A percentile compares a stretch with the other conserved stretches of the same genome.
These are phyloP conservation scores for Bradypus variegatus DNA, from an alignment of 2,797 vertebrate genomes.

Conservation along the genomic window DNA sequence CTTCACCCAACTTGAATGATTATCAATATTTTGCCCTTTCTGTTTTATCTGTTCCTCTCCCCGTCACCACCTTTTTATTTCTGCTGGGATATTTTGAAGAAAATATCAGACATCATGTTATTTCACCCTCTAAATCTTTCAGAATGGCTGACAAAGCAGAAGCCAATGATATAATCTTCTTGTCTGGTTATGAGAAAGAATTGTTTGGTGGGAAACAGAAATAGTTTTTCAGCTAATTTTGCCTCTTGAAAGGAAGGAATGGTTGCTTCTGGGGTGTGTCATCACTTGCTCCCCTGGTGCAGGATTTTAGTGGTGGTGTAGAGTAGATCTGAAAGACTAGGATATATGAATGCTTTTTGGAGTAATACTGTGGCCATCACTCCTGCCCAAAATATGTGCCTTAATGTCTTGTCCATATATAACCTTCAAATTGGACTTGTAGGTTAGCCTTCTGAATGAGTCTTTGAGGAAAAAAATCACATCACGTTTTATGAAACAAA, in stretches of 20 bases:
- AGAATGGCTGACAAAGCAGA: neutral
- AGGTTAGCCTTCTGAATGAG: slow-evolving; percentile 1
- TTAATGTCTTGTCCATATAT: neutral
- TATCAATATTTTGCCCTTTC: neutral
- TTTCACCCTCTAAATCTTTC: slow-evolving; percentile 11
- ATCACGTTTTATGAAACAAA: neutral
- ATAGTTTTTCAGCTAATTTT: neutral
- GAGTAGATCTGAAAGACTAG: neutral
- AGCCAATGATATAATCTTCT: neutral
- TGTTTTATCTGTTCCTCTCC: neutral
- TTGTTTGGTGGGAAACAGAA: neutral
- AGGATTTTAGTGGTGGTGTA: neutral
- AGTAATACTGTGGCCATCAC: neutral
- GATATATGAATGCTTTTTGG: neutral
- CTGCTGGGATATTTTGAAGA: slow-evolving; percentile 11
- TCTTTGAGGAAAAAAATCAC: neutral
- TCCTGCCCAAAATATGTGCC: neutral
- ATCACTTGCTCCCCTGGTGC: neutral
- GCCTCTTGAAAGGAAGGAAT: neutral
- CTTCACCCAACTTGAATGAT: neutral
- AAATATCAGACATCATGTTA: neutral
- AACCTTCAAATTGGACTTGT: neutral
- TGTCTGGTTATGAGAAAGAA: neutral
- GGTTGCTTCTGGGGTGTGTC: neutral
- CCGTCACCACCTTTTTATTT: neutral